Evolutionary conservation across 1,140 invertebrate species (phyloP), one percentile per base, ranked within the genome.

Genomic region (Aleiodes sp.): DNA sequence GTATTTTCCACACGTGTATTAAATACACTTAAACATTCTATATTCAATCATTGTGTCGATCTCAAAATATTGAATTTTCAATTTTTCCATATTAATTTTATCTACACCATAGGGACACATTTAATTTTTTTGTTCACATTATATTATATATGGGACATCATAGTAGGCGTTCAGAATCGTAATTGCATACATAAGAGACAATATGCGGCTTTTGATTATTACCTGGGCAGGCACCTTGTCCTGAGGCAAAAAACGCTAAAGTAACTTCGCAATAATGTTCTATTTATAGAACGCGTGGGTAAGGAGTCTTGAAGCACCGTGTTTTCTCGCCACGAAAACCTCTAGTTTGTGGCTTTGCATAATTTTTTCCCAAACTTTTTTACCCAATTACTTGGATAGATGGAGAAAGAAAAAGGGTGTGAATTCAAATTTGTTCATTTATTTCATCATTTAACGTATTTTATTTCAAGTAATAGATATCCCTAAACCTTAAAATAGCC

Each of bases 131-230:
- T n/a, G n/a, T n/a, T n/a, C n/a, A n/a, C n/a, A n/a, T n/a, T n/a
- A n/a, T n/a, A 52, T 52, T 52, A 24, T 52, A 52, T 52, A 52
- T 52, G 46, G 46, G 46, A 52, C 46, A 52, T 21, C 16, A 1
- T 52, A 21, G 46, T 52, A 52, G 46, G 46, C 46, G 46, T 52
- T 6, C 21, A 52, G n/a, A 52, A 52, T 52, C 4, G 46, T 52
- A 52, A 52, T 52, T 52, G 46, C 16, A 21, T 21, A 24, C 46
- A 21, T 52, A 52, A 52, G 19, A 21, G 21, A 52, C 46, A 52
- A 52, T 52, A 52, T 52, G 46, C 46, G 46, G 46, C 46, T 52
- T 52, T 52, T 52, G 46, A 52, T 52, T 52, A 52, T 52, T 52
- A 52, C 46, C 46, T 52, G 46, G 16, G 46, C 46, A 52, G 16